Conservation (phyloP, 2,797 vertebrate species). For the Hirundo rustica region DNA sequence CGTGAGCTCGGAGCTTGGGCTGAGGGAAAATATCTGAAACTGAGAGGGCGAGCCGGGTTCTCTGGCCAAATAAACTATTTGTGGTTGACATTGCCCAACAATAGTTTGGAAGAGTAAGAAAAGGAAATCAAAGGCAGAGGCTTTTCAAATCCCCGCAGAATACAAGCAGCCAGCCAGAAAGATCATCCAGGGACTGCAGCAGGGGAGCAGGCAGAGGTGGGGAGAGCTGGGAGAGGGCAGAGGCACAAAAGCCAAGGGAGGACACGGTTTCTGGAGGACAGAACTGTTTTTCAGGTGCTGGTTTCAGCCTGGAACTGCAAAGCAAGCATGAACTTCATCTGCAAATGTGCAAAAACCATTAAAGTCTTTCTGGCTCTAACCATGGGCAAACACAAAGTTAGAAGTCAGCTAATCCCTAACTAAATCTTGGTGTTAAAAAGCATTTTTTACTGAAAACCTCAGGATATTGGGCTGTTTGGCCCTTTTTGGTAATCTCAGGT, state of each 20-base stretch:
- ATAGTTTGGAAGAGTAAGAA: constrained; percentile 16
- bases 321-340: neutral
- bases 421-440: neutral
- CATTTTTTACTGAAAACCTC: neutral
- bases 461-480: neutral
- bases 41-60: neutral
- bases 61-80: neutral
- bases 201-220: neutral
- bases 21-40: neutral
- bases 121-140: constrained; percentile 26
- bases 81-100: constrained; percentile 16
- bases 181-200: neutral
- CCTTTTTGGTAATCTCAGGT: neutral
- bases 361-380: neutral
- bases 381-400: neutral
- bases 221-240: neutral
- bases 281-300: neutral
- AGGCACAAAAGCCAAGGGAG: neutral
- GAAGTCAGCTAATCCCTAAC: neutral
- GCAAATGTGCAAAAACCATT: neutral
- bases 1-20: neutral
- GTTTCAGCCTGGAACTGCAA: neutral
- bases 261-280: fast-evolving
- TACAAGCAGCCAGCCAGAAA: neutral
- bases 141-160: neutral